Conservation (phyloP, 2,113 vertebrate genomes). For the Lepisosteus osseus region DNA sequence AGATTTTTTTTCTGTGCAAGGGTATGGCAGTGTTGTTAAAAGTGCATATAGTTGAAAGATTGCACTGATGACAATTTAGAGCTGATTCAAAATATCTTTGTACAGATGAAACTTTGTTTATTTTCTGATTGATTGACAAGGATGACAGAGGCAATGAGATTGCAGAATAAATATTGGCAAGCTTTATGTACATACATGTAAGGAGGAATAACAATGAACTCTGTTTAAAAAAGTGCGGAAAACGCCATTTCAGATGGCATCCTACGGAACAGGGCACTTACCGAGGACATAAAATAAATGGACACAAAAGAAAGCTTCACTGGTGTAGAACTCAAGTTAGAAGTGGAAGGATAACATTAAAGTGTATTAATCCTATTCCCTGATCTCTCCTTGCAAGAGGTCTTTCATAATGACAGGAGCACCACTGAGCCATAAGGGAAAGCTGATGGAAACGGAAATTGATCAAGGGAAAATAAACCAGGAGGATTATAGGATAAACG, state of each 20-base stretch:
- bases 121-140: not conserved
- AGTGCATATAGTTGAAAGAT: not conserved
- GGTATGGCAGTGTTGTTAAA: not conserved
- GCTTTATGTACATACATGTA: not conserved
- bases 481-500: too few species aligned
- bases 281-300: not conserved
- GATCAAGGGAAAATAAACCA: not conserved
- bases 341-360: not conserved
- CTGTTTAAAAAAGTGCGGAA: too few species aligned
- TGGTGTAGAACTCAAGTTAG: not conserved
- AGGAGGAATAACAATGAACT: not conserved
- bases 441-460: not conserved
- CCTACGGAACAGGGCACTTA: not conserved
- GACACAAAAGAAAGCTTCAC: not conserved
- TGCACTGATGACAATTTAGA: not conserved
- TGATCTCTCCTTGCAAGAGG: not conserved
- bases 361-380: constrained; percentile 1
- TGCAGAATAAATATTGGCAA: not conserved
- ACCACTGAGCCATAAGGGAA: not conserved
- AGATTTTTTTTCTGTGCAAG: not conserved
- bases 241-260: not conserved
- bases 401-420: not conserved
- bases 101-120: not conserved
- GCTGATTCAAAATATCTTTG: not conserved
- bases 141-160: not conserved